phyloP scores from a whole-genome alignment of 2,797 vertebrate genomes.

The Scolopax bukidnonensis region DNA sequence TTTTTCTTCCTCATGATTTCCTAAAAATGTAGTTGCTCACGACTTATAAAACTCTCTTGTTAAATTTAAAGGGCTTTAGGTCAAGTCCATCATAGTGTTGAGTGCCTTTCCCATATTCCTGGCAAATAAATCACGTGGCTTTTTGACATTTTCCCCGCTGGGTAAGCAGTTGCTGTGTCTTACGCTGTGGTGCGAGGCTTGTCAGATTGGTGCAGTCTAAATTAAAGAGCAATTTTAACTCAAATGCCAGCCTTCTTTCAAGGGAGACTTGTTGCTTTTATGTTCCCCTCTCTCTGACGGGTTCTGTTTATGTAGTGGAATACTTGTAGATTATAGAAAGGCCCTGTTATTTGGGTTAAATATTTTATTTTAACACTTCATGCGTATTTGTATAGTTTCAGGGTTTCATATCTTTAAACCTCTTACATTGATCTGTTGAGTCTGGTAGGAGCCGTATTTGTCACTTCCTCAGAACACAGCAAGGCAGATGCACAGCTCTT shows the following conservation, averaged over 20 bases:
- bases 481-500: not conserved
- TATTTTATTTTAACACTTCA: not conserved
- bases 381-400: not conserved
- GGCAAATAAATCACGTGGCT: slow-evolving; percentile 29
- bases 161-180: not conserved
- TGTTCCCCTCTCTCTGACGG: not conserved
- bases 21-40: not conserved
- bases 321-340: not conserved
- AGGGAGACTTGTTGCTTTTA: not conserved
- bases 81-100: not conserved
- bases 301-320: not conserved
- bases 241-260: slow-evolving; percentile 2
- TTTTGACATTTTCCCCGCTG: slow-evolving; percentile 29
- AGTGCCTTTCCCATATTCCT: not conserved
- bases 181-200: not conserved
- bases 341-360: not conserved
- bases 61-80: slow-evolving; percentile 9
- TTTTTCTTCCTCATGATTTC: not conserved
- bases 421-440: not conserved
- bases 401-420: not conserved
- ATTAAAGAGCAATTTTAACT: slow-evolving; percentile 36
- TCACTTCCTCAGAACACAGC: not conserved
- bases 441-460: not conserved
- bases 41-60: not conserved
- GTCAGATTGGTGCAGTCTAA: not conserved